Percentiles rank a stretch among this genome's conserved stretches.
These are phyloP conservation scores for Dasyprocta punctata DNA, from an alignment of 2,113 vertebrate species.

Conservation along the genomic window DNA sequence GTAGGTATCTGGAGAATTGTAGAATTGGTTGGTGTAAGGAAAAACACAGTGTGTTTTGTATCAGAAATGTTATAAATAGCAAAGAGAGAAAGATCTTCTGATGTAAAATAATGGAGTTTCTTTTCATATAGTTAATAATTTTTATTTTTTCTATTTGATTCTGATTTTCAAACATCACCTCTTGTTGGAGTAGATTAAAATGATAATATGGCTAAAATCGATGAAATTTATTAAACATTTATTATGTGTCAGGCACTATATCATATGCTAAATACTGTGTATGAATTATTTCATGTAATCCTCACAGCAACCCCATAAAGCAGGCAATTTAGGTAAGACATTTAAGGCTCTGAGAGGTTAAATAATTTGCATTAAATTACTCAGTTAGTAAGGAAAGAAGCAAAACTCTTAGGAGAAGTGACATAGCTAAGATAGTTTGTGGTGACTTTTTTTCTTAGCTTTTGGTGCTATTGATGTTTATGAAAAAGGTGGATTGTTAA, in stretches of 20 bases:
- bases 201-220: neutral
- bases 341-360: neutral
- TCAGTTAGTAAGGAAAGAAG: neutral
- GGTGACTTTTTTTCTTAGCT: neutral
- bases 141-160: neutral
- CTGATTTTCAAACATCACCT: neutral
- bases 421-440: neutral
- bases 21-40: neutral
- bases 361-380: neutral
- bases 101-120: neutral
- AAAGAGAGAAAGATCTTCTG: neutral
- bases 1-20: neutral
- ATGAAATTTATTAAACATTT: constrained; percentile 51
- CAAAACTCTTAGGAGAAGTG: neutral
- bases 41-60: neutral
- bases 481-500: neutral
- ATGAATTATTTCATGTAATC: neutral
- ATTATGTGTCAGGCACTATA: neutral
- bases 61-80: neutral
- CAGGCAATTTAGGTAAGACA: constrained; percentile 38
- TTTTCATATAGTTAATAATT: constrained; percentile 14
- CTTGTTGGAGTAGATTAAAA: neutral
- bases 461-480: neutral
- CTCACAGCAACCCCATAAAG: neutral
- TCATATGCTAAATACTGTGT: neutral